Evolutionary conservation across 2,113 vertebrate species (phyloP), one percentile per base, ranked within the genome.

Genomic region (Sardina pilchardus): DNA sequence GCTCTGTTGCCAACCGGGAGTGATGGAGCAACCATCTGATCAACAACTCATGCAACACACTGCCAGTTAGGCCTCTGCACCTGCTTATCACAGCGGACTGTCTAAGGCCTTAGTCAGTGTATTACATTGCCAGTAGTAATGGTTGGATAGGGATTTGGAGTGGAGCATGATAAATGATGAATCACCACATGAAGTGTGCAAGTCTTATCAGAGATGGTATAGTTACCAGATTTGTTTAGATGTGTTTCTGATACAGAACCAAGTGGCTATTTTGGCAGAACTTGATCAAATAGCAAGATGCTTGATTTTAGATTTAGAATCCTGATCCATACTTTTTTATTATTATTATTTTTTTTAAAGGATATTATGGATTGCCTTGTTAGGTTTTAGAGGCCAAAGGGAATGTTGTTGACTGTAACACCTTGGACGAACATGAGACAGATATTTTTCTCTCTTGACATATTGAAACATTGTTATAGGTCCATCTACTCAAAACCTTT

Each of bases 21-120:
- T 78, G 71, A 78, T 78, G 71, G 71, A 78, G 71, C 30, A 78
- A 10, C 71, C 71, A 78, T 78, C 71, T 78, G 71, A 78, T 78
- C 3, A 78, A 78, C 71, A 78, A 34, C 71, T 36, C 71, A 78
- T 78, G 30, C 71, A 78, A 39, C 5, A 2, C 71, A 71, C 24
- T 5, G 71, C 26, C 63, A 67, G 56, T 19, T 21, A 59, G 39
- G 39, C 39, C 39, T 42, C 39, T 26, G n/a, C 63, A 30, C n/a
- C 63, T 30, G 34, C 34, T 78, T 78, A 78, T 78, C 71, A 78
- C 71, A 16, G 4, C 3, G 5, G 71, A 78, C 30, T 12, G 36
- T 78, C 71, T n/a, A 78, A 10, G 19, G 10, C 63, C 26, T 67
- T 67, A 67, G 7, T 30, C 63, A 30, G 26, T 67, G 63, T 67